Evolutionary conservation across 2,888 invertebrate species (phyloP).

Genomic region (Gymnosoma rotundatum): DNA sequence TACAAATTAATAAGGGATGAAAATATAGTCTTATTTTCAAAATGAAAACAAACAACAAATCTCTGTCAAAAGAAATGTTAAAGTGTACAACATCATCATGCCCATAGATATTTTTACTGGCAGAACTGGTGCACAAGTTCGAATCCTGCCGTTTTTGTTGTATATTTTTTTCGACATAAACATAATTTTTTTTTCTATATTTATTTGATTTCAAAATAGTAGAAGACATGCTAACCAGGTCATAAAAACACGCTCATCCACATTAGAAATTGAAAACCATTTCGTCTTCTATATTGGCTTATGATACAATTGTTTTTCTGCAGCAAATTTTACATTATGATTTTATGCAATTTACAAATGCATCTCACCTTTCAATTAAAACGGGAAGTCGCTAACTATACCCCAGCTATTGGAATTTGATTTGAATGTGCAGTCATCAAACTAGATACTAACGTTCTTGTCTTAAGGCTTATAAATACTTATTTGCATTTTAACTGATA

Average conservation of each 20-base stretch:
- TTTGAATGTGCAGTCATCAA: neutral
- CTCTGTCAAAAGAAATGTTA: too few species aligned
- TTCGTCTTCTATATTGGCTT: neutral
- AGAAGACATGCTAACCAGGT: too few species aligned
- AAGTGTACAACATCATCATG: too few species aligned
- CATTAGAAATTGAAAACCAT: neutral
- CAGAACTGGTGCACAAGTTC: too few species aligned
- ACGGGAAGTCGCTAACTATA: neutral
- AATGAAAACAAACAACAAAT: too few species aligned
- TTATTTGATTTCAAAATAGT: too few species aligned
- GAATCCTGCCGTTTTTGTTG: too few species aligned
- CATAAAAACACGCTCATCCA: neutral
- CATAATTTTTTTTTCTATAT: neutral
- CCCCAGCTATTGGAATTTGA: neutral
- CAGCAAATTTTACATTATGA: slow-evolving; percentile 42
- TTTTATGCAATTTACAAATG: slow-evolving; percentile 65
- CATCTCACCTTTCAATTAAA: slow-evolving; percentile 72
- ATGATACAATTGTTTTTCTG: too few species aligned
- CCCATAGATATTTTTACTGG: too few species aligned
- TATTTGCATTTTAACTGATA: slow-evolving; percentile 65
- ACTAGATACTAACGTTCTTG: slow-evolving; percentile 29
- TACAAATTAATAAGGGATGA: too few species aligned
- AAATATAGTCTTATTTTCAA: too few species aligned
- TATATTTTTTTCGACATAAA: too few species aligned
- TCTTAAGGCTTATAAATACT: slow-evolving; percentile 53